Base-by-base conservation (phyloP, 2,113 vertebrate genomes). In the Sarotherodon lohbergeri region DNA sequence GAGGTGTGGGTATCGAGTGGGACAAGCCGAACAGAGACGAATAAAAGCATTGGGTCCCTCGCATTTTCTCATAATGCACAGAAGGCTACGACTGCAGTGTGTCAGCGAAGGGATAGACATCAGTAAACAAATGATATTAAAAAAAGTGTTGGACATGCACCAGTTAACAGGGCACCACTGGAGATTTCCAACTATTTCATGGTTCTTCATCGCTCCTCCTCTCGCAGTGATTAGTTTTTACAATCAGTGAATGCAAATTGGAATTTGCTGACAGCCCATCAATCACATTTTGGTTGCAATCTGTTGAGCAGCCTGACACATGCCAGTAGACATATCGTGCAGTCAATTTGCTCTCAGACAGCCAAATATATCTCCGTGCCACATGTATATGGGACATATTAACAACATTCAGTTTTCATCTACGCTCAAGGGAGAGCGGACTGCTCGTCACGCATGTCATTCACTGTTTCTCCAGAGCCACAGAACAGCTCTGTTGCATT, bases 231-330 rank as follows among this genome's bases (percentile, higher is more conserved):
- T 95, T 95, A 92, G 86, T 88, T 95, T 91, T 90, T 85, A 86
- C 93, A 94, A 93, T 95, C 93, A 91, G 55, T 12, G 5, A 63
- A 93, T 88, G 93, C 71, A 95, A 95, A 95, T 95, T 90, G 85
- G 83, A 94, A 86, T 90, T 82, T 73, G 16, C 86, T n/a, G 93
- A 93, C 93, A 89, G 89, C 87, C 85, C 86, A 95, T 96, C 94
- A 92, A 89, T 95, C 93, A 94, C 78, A 76, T 78, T 83, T 80
- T 19, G n/a, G 57, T 76, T 83, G 63, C 88, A 93, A 90, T 91
- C 61, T 87, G 91, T 88, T 46, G 85, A 91, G 81, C 16, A 29
- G 82, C 73, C 84, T 29, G 7, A 27, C 85, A 91, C 46, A 57
- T 91, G 84, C 76, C 71, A 82, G 76, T 17, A 80, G 83, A 91